phyloP scores from a whole-genome alignment of 2,888 invertebrate genomes.

The Choristoneura rosaceana region DNA sequence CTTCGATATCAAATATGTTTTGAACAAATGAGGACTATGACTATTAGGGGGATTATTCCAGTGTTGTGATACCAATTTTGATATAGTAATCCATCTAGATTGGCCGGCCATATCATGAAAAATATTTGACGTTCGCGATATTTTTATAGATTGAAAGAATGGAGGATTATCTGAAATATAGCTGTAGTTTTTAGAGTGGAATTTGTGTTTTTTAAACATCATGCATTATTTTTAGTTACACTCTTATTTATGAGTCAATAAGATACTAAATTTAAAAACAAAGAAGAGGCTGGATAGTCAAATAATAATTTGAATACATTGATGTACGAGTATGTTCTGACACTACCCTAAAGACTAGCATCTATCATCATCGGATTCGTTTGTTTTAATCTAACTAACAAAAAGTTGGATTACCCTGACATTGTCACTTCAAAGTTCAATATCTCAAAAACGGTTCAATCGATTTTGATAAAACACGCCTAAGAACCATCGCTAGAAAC shows the following conservation, averaged over 20 bases:
- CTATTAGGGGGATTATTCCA: neutral
- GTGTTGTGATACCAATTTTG: constrained; percentile 1
- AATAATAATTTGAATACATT: no score
- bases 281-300: no score
- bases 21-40: neutral
- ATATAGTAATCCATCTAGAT: neutral
- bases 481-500: no score
- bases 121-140: constrained; percentile 3
- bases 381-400: no score
- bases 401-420: no score
- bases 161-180: neutral
- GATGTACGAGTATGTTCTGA: no score
- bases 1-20: neutral
- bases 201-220: neutral
- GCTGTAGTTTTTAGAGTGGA: neutral
- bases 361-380: no score
- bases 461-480: no score
- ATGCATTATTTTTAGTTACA: neutral
- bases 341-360: no score
- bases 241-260: neutral
- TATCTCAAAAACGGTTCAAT: no score
- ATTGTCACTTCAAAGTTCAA: no score
- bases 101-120: neutral
- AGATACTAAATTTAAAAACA: neutral
- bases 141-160: neutral